A percentile compares a stretch with the other conserved stretches of the same genome.
These are phyloP conservation scores for Eunapius fragilis DNA, from an alignment of 37 sponge, comb jelly and placozoan species.

Conservation along the genomic window DNA sequence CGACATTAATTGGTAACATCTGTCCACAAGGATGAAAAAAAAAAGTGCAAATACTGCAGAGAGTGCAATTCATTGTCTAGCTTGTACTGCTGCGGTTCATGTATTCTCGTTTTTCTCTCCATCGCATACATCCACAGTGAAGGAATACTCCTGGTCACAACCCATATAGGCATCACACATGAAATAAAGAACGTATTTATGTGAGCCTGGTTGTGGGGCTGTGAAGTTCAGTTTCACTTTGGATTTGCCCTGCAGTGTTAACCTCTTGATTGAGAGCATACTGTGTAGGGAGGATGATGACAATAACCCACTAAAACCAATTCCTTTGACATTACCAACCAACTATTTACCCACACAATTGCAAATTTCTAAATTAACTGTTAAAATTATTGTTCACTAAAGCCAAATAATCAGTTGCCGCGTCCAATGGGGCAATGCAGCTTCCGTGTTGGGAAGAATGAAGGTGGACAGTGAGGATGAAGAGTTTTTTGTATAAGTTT, in stretches of 20 bases:
- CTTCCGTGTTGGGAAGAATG: too few species aligned
- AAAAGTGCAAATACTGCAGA: not conserved
- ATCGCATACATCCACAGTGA: slow-evolving; percentile 66
- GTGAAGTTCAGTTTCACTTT: slow-evolving; percentile 94
- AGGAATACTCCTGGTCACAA: slow-evolving; percentile 97
- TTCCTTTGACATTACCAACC: too few species aligned
- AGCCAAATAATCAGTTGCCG: too few species aligned
- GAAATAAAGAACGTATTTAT: slow-evolving; percentile 94
- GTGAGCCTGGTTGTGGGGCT: slow-evolving; percentile 80
- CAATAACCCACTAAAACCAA: too few species aligned
- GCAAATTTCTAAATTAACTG: too few species aligned
- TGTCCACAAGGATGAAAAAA: not conserved
- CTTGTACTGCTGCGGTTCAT: not conserved
- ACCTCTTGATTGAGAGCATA: slow-evolving; percentile 90
- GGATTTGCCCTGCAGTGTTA: slow-evolving; percentile 89
- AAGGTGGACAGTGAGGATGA: too few species aligned
- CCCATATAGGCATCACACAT: slow-evolving; percentile 99
- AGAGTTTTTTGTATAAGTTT: too few species aligned
- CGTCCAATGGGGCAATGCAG: too few species aligned
- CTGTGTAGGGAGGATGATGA: slow-evolving; percentile 23
- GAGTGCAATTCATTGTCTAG: not conserved
- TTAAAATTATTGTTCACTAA: too few species aligned
- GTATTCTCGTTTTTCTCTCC: not conserved
- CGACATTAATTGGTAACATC: not conserved
- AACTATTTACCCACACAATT: too few species aligned